Evolutionary conservation across 2,888 invertebrate species (phyloP).

Genomic region (Agrochola litura): DNA sequence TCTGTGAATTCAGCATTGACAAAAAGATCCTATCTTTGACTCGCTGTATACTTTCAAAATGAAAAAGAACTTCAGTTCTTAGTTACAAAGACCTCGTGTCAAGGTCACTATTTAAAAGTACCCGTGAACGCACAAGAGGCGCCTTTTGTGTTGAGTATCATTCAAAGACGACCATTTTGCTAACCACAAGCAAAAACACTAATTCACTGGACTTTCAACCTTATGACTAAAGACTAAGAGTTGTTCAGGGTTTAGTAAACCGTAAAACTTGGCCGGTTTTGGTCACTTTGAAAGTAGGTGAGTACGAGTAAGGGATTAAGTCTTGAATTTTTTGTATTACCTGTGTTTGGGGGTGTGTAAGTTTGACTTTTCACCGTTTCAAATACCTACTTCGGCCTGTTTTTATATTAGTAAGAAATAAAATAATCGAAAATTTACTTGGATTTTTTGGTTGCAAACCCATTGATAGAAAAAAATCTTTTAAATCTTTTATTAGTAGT

Average conservation of each 20-base stretch:
- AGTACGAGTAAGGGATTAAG: constrained; percentile 60
- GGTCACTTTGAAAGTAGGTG: constrained; percentile 65
- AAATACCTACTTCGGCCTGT: not conserved
- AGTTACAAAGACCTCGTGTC: constrained; percentile 61
- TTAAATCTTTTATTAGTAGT: not conserved
- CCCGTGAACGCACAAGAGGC: constrained; percentile 60
- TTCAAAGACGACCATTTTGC: constrained; percentile 62
- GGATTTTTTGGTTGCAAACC: too few species aligned
- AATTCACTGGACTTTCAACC: constrained; percentile 34
- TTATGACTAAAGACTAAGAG: constrained; percentile 16
- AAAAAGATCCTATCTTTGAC: constrained; percentile 53
- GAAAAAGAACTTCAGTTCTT: constrained; percentile 63
- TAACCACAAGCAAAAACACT: constrained; percentile 42
- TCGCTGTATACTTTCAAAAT: constrained; percentile 55
- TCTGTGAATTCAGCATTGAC: constrained; percentile 34
- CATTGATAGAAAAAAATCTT: not conserved
- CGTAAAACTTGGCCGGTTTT: constrained; percentile 30
- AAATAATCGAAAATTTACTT: too few species aligned
- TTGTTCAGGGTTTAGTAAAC: constrained; percentile 14
- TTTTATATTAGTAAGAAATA: not conserved
- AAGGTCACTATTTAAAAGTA: constrained; percentile 67
- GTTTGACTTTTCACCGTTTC: not conserved
- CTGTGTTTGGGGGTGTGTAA: constrained; percentile 15
- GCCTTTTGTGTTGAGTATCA: constrained; percentile 67
- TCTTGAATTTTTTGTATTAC: constrained; percentile 54